Evolutionary conservation across 1,140 invertebrate genomes (phyloP).

Genomic region (Drosophila erecta): DNA sequence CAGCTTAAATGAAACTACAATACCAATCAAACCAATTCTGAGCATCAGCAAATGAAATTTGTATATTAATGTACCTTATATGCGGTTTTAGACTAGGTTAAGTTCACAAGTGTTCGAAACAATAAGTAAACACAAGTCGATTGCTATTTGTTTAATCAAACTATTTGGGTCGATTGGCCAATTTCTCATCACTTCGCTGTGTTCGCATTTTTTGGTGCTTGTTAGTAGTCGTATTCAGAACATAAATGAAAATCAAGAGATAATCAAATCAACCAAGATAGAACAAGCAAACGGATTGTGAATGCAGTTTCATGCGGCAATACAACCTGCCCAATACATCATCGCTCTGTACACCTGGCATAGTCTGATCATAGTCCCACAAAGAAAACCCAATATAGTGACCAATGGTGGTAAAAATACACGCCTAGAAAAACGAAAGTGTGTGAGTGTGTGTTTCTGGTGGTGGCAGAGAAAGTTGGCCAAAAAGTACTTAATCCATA

Average conservation of each 20-base stretch:
- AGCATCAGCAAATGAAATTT: too few species aligned
- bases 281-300: slow-evolving; percentile 35
- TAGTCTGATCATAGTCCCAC: slow-evolving; percentile 94
- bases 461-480: slow-evolving; percentile 16
- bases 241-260: slow-evolving; percentile 16
- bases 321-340: slow-evolving; percentile 92
- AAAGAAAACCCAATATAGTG: slow-evolving; percentile 90
- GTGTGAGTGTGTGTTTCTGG: slow-evolving; percentile 34
- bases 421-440: slow-evolving; percentile 87
- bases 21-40: too few species aligned
- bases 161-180: not conserved
- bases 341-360: slow-evolving; percentile 91
- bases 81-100: not conserved
- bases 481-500: slow-evolving; percentile 20
- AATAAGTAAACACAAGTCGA: not conserved
- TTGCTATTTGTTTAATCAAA: not conserved
- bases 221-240: slow-evolving; percentile 33
- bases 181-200: slow-evolving; percentile 20
- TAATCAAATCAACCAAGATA: slow-evolving; percentile 2
- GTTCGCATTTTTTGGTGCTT: slow-evolving; percentile 18
- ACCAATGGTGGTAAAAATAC: slow-evolving; percentile 89
- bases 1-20: too few species aligned
- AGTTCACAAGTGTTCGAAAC: not conserved
- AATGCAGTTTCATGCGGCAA: slow-evolving; percentile 64
- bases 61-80: too few species aligned